Evolutionary conservation across 2,797 vertebrate species (phyloP).

Genomic region (Clarias fuscus): DNA sequence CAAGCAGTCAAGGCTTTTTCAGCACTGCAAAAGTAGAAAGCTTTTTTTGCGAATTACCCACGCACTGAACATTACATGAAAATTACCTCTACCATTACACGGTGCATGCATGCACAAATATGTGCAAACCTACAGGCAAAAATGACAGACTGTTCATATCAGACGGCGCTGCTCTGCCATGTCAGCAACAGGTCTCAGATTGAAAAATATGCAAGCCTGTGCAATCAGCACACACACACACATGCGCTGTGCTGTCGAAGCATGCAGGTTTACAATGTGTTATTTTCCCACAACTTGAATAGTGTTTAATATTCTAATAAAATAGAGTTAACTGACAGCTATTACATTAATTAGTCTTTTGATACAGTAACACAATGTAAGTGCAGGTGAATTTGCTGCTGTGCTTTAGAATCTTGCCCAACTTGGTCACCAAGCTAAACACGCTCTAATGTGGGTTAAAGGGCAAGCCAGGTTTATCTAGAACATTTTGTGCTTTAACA

Average conservation of each 20-base stretch:
- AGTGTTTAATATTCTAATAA: neutral
- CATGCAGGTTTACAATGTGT: neutral
- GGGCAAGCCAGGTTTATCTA: neutral
- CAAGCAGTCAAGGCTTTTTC: conserved; percentile 6
- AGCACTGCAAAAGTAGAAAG: neutral
- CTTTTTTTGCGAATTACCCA: neutral
- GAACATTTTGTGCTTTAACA: conserved; percentile 22
- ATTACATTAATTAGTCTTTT: neutral
- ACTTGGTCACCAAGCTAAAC: conserved; percentile 13
- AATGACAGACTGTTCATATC: neutral
- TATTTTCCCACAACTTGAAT: neutral
- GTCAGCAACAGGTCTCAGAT: conserved; percentile 30
- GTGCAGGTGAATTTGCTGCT: neutral
- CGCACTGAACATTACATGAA: neutral
- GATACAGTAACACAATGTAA: neutral
- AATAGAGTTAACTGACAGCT: neutral
- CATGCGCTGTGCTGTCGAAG: neutral
- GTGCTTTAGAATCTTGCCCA: neutral
- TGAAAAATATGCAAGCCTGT: conserved; percentile 25
- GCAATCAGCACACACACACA: neutral
- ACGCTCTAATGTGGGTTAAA: conserved; percentile 10
- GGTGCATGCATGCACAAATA: conserved; percentile 4
- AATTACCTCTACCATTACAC: neutral
- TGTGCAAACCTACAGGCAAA: neutral
- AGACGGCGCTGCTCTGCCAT: conserved; percentile 13